A percentile compares a stretch with the other conserved stretches of the same genome.
Evolutionary conservation across 2,888 invertebrate species (phyloP).

Genomic region (Bugulina stolonifera): DNA sequence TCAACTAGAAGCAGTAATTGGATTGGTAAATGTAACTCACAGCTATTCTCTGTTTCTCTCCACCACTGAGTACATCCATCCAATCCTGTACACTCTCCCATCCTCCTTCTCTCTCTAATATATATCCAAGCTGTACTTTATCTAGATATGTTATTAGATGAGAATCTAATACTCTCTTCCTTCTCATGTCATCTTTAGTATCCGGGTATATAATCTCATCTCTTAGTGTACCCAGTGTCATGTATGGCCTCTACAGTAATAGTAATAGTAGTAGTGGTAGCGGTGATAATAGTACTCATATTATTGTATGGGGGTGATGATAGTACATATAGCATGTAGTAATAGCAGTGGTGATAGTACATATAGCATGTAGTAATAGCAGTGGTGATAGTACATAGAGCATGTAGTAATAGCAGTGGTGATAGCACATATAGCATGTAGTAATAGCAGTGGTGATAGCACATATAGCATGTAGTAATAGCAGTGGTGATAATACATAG

Average conservation of each 20-base stretch:
- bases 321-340: too few species aligned
- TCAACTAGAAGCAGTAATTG: neutral
- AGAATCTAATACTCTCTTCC: conserved; percentile 67
- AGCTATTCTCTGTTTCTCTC: conserved; percentile 97
- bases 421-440: too few species aligned
- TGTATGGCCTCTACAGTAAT: conserved; percentile 76
- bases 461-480: too few species aligned
- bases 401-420: too few species aligned
- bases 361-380: too few species aligned
- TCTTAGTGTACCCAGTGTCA: conserved; percentile 88
- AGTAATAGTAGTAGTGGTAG: too few species aligned
- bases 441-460: too few species aligned
- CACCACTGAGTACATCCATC: conserved; percentile 96
- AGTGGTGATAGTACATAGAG: too few species aligned
- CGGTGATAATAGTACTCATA: too few species aligned
- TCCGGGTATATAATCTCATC: conserved; percentile 96
- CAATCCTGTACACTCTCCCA: conserved; percentile 90
- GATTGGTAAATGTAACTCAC: conserved; percentile 55
- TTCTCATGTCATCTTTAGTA: conserved; percentile 73
- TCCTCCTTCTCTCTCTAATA: conserved; percentile 76
- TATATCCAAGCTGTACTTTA: conserved; percentile 74
- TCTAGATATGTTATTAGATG: conserved; percentile 72
- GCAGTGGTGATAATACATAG: too few species aligned
- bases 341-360: too few species aligned
- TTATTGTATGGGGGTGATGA: too few species aligned